Base-by-base conservation (phyloP, 1,140 invertebrate species). In the Drosophila kurseongensis region DNA sequence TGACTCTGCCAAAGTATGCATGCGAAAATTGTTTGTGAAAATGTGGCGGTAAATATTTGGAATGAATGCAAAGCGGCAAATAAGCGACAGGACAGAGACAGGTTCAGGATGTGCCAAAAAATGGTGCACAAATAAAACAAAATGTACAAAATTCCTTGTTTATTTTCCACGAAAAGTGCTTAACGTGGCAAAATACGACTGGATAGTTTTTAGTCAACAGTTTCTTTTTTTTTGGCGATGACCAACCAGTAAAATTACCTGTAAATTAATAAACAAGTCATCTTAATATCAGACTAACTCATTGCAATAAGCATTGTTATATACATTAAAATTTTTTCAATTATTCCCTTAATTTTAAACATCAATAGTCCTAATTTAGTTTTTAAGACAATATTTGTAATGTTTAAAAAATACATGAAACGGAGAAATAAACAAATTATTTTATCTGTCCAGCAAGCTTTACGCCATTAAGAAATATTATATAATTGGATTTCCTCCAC, bases 21-120 rank as follows among this genome's bases (percentile, higher is more conserved):
- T 69, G 75, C 56, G 56, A 84, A 86, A 88, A 82, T 78, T 88
- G 80, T 88, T 86, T 78, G 78, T 61, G 51, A 76, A 82, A 88
- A 80, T 88, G 79, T 82, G 60, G 76, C 83, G 83, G 75, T 62
- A 86, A 86, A 86, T 86, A 79, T 88, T 86, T 73, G 75, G 65
- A 88, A 86, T 86, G 57, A 88, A 88, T 88, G 83, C 83, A 86
- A 88, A 86, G 69, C 75, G 75, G 58, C 63, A 84, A 83, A 76
- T 84, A 83, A 83, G 73, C 80, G 76, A 84, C 75, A 75, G 69
- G 18, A 69, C 32, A 62, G 58, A 81, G 60, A 74, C 77, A 72
- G 66, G 48, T 73, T 62, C 75, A 71, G 74, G 57, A 69, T 77
- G 75, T 85, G 81, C 81, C 54, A 75, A 75, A 62, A 74, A 62